Conservation (phyloP, 2,113 vertebrate genomes). For the Calidris pygmaea region DNA sequence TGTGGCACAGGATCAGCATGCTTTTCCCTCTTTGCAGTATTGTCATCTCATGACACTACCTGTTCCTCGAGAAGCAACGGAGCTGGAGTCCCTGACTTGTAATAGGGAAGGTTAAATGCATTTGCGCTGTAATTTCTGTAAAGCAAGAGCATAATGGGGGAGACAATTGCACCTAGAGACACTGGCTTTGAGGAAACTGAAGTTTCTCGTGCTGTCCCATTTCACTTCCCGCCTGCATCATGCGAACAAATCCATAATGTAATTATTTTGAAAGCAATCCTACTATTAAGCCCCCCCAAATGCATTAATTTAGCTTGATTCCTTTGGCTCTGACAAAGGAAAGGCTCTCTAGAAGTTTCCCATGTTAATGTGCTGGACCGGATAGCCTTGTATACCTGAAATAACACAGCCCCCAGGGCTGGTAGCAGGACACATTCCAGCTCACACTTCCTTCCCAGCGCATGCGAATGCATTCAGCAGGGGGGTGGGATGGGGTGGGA, state of each 20-base stretch:
- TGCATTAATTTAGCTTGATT: background rate
- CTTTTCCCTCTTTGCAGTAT: background rate
- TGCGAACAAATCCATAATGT: slow-evolving; percentile 3
- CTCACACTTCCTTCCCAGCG: slow-evolving; percentile 71
- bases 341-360: slow-evolving; percentile 58
- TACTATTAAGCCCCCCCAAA: background rate
- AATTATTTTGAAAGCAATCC: background rate
- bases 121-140: background rate
- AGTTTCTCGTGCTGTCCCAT: background rate
- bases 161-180: background rate
- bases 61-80: background rate
- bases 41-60: background rate
- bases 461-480: slow-evolving; percentile 51
- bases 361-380: slow-evolving; percentile 55
- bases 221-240: background rate
- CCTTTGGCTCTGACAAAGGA: slow-evolving; percentile 52
- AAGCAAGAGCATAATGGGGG: background rate
- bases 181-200: background rate
- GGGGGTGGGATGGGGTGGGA: background rate
- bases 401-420: slow-evolving; percentile 61
- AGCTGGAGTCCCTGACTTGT: background rate
- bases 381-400: slow-evolving; percentile 57
- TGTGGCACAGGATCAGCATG: background rate
- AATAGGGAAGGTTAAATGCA: background rate
- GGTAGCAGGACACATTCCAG: slow-evolving; percentile 62